Conservation (phyloP, 2,888 invertebrate genomes). For the Gortyna flavago region DNA sequence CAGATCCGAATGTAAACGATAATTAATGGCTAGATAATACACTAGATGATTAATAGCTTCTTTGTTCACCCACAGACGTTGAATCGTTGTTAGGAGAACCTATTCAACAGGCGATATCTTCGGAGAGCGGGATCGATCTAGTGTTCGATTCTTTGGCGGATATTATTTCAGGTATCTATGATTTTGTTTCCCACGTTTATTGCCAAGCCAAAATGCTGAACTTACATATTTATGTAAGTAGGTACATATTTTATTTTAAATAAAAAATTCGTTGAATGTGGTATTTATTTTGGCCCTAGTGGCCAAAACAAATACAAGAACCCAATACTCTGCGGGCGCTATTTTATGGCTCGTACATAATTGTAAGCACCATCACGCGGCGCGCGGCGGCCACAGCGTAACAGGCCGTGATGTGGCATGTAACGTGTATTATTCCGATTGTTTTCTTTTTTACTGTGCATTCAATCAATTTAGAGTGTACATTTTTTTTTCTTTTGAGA, state of each 20-base stretch:
- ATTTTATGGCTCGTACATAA: slow-evolving; percentile 1
- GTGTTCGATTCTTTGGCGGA: slow-evolving; percentile 93
- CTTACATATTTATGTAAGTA: no score
- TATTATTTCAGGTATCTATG: slow-evolving; percentile 91
- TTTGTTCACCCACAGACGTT: slow-evolving; percentile 89
- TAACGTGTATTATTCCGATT: no score
- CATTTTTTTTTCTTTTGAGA: background rate
- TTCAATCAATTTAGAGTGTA: background rate
- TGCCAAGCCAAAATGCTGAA: no score
- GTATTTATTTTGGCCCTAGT: background rate
- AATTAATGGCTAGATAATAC: slow-evolving; percentile 38
- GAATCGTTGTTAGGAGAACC: slow-evolving; percentile 93
- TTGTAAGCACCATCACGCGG: background rate
- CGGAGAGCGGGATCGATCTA: slow-evolving; percentile 93
- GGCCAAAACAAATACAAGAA: background rate
- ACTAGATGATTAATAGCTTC: slow-evolving; percentile 30
- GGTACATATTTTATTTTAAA: no score
- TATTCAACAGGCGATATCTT: slow-evolving; percentile 93
- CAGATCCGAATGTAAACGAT: background rate
- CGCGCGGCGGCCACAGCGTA: no score
- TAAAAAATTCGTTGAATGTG: no score
- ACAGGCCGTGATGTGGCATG: background rate
- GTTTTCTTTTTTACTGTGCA: background rate
- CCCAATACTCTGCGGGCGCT: background rate
- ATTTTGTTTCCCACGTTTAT: background rate